Conservation (phyloP, 2,888 invertebrate species). For the Cistogaster globosa region DNA sequence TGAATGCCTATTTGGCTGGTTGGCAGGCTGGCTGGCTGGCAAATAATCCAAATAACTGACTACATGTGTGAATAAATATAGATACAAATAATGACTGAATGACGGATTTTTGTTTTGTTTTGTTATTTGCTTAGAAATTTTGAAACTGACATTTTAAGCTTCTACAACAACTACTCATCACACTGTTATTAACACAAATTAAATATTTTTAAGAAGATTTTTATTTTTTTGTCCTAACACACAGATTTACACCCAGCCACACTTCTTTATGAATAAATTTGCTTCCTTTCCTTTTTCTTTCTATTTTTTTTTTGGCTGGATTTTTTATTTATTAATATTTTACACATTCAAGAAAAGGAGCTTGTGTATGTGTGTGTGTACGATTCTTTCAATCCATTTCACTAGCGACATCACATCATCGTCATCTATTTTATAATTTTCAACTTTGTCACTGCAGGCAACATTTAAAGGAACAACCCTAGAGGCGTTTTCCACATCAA, state of each 20-base stretch:
- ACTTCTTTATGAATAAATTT: neutral
- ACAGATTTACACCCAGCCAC: conserved; percentile 4
- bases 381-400: conserved; percentile 28
- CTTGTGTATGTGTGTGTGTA: neutral
- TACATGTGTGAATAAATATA: conserved; percentile 2
- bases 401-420: conserved; percentile 35
- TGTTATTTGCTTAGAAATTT: neutral
- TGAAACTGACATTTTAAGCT: conserved; percentile 49
- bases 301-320: conserved; percentile 19
- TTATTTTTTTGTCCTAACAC: neutral
- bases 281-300: conserved; percentile 14
- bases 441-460: conserved; percentile 47
- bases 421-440: conserved; percentile 19
- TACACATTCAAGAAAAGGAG: conserved; percentile 11
- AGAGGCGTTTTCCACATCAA: conserved; percentile 62
- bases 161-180: conserved; percentile 58
- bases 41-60: conserved; percentile 11
- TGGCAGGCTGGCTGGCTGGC: conserved; percentile 34
- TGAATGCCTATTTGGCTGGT: conserved; percentile 40
- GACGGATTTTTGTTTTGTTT: neutral
- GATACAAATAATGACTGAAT: conserved; percentile 5
- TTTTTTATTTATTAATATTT: conserved; percentile 46
- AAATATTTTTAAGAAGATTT: conserved; percentile 55
- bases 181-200: conserved; percentile 63
- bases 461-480: conserved; percentile 63